A percentile compares a stretch with the other conserved stretches of the same genome.
phyloP scores from a whole-genome alignment of 2,797 vertebrate genomes.

The Megalops cyprinoides region DNA sequence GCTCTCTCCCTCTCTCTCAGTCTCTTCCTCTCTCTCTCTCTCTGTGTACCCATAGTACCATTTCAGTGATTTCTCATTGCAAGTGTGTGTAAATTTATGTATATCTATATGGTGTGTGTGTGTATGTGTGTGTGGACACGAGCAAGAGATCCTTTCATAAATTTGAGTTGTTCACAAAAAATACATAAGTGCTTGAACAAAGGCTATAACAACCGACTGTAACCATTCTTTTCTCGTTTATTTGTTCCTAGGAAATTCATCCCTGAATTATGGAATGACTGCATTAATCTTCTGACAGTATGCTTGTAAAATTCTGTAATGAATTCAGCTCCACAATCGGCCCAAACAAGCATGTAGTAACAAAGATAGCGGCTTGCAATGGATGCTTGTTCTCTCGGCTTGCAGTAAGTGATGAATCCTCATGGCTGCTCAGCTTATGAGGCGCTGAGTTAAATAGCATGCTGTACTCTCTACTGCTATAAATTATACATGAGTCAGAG shows the following conservation, averaged over 20 bases:
- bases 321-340: background rate
- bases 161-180: background rate
- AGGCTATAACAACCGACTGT: background rate
- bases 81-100: no score
- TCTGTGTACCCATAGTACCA: no score
- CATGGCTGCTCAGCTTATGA: background rate
- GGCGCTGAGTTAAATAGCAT: slow-evolving; percentile 2
- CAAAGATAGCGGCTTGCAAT: background rate
- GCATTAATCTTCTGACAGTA: background rate
- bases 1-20: no score
- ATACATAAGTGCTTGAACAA: background rate
- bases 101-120: no score
- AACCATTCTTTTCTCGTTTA: slow-evolving; percentile 1
- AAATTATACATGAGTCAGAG: slow-evolving; percentile 23
- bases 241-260: background rate
- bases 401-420: slow-evolving; percentile 5
- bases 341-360: background rate
- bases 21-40: no score
- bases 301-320: background rate
- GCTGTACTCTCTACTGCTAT: background rate
- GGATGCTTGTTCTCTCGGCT: background rate
- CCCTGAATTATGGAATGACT: background rate
- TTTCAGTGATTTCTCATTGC: no score
- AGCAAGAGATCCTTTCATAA: no score
- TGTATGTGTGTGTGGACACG: no score